Evolutionary conservation across 2,888 invertebrate genomes (phyloP).

Genomic region (Agrotis ipsilon): DNA sequence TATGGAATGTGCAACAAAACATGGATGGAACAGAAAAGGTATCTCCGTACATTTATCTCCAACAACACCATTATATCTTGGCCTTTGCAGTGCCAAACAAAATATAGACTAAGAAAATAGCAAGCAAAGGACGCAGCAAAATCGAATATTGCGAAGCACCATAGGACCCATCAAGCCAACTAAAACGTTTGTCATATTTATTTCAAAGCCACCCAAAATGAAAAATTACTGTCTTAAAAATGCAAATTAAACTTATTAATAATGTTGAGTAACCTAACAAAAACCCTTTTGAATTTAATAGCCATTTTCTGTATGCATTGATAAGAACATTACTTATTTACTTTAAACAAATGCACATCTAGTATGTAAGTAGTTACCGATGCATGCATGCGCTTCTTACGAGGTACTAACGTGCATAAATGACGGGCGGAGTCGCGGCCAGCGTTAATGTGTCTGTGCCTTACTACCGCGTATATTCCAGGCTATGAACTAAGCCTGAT

Average conservation of each 20-base stretch:
- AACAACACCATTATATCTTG: neutral
- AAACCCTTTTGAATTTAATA: conserved; percentile 16
- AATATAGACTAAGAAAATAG: neutral
- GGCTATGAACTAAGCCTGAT: conserved; percentile 63
- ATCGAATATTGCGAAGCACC: neutral
- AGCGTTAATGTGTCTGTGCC: conserved; percentile 30
- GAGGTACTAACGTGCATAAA: conserved; percentile 29
- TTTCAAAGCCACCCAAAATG: neutral
- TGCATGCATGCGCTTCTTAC: conserved; percentile 24
- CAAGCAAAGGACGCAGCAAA: neutral
- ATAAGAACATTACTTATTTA: conserved; percentile 44
- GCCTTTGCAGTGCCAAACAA: neutral
- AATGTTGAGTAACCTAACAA: conserved; percentile 6
- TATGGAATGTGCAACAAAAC: neutral
- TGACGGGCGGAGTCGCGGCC: conserved; percentile 6
- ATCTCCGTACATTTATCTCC: too few relatives aligned
- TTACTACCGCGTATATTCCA: conserved; percentile 53
- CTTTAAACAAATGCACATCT: conserved; percentile 16
- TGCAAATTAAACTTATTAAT: neutral
- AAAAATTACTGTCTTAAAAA: too few relatives aligned
- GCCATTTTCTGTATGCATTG: conserved; percentile 23
- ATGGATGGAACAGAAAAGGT: too few relatives aligned
- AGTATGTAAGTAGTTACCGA: conserved; percentile 20
- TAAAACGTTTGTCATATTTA: neutral
- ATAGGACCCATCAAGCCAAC: neutral